Percentiles rank a stretch among this genome's conserved stretches.
Conservation (phyloP, 35 echinoderm and acorn worm genomes). For the Apostichopus japonicus region DNA sequence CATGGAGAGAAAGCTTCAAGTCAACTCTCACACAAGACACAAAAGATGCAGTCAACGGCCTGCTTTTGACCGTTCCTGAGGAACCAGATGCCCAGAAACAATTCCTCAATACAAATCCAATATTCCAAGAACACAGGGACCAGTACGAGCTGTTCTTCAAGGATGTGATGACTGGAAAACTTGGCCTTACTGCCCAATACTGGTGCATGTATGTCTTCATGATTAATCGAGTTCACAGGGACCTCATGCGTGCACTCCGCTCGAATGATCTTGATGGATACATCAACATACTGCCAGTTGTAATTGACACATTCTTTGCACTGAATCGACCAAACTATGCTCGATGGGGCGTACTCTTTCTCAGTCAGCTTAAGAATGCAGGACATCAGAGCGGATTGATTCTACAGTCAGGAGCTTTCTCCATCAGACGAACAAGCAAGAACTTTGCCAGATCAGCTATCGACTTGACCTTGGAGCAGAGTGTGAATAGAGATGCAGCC, state of each 20-base stretch:
- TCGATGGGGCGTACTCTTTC: slow-evolving; percentile 80
- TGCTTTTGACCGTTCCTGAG: slow-evolving; percentile 48
- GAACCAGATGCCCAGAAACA: slow-evolving; percentile 36
- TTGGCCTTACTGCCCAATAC: slow-evolving; percentile 62
- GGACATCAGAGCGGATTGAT: slow-evolving; percentile 41
- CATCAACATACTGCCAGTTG: slow-evolving; percentile 61
- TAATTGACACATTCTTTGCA: slow-evolving; percentile 66
- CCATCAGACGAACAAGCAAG: slow-evolving; percentile 79
- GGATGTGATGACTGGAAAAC: slow-evolving; percentile 56
- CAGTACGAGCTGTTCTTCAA: slow-evolving; percentile 71
- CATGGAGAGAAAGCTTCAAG: slow-evolving; percentile 13
- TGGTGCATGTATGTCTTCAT: slow-evolving; percentile 74
- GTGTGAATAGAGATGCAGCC: slow-evolving; percentile 74
- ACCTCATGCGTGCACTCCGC: slow-evolving; percentile 63
- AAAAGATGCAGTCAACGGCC: slow-evolving; percentile 59
- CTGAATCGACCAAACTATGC: slow-evolving; percentile 81
- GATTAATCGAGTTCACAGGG: slow-evolving; percentile 75
- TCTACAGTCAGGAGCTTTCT: slow-evolving; percentile 83
- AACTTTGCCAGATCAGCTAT: slow-evolving; percentile 73
- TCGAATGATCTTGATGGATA: slow-evolving; percentile 77
- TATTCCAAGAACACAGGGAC: slow-evolving; percentile 59
- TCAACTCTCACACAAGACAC: slow-evolving; percentile 51
- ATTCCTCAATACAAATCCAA: slow-evolving; percentile 49
- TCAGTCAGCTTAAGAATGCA: slow-evolving; percentile 58
- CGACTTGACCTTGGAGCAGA: slow-evolving; percentile 78